Conservation (phyloP, 2,797 vertebrate genomes). For the Euphonia xanthogaster region DNA sequence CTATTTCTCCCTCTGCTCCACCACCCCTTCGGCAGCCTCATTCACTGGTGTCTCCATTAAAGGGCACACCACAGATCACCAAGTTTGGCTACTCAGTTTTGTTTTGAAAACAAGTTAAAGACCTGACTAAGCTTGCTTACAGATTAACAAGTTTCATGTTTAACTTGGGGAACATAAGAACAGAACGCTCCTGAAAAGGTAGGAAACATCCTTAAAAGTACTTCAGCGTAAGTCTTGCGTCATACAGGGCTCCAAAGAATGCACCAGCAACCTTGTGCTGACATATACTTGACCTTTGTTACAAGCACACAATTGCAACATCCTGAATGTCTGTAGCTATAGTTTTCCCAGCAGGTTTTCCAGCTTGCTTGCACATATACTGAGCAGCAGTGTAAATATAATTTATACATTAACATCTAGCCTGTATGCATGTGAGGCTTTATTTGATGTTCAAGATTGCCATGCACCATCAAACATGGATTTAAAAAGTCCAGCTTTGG, state of each 20-base stretch:
- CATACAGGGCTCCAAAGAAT: neutral
- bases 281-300: slow-evolving; percentile 29
- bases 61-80: neutral
- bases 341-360: slow-evolving; percentile 1
- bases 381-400: neutral
- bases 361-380: neutral
- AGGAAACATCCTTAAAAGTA: slow-evolving; percentile 25
- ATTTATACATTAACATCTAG: neutral
- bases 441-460: neutral
- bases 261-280: slow-evolving; percentile 15
- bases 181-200: neutral
- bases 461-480: neutral
- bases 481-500: neutral
- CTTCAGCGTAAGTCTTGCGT: neutral
- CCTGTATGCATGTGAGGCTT: neutral
- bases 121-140: neutral
- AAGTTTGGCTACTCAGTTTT: neutral
- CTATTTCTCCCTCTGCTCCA: neutral
- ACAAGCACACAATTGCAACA: neutral
- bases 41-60: neutral
- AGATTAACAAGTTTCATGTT: slow-evolving; percentile 26
- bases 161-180: slow-evolving; percentile 27
- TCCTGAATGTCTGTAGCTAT: slow-evolving; percentile 1
- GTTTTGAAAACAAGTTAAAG: slow-evolving; percentile 23
- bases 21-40: neutral